Base-by-base conservation (phyloP, 2,113 vertebrate species). In the Leuciscus idus region DNA sequence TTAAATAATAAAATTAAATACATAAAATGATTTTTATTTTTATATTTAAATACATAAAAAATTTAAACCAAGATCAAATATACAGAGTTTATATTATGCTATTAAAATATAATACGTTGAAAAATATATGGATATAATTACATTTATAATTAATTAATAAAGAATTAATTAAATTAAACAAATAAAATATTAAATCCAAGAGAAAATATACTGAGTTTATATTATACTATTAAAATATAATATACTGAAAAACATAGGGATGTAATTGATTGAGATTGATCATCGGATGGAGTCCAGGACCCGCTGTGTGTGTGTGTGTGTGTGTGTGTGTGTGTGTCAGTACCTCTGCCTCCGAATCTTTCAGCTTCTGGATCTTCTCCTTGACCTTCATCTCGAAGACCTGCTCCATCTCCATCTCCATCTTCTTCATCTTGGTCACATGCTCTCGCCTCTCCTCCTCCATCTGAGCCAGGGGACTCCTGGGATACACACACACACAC, bases 321-420 rank as follows among this genome's bases (percentile, higher is more conserved):
- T 36, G 33, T 5, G 33, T 36, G 33, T 36, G 64, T 19, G 28
- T 4, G 4, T 2, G 52, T 39, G 66, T 19, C 3, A 55, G 59
- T 96, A 99, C 98, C 97, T 99, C 98, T 84, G 97, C 97, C 95
- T 99, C 98, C 26, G 98, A 99, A 93, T 99, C 98, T 93, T 96
- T 99, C 92, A 99, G 95, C 88, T 99, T 99, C 92, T 99, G 98
- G 92, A 99, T 96, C 91, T 99, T 99, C 90, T 99, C 98, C 94
- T 99, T 99, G 91, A 99, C 98, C 94, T 99, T 99, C 98, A 99
- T 99, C 91, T 99, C 98, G 90, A 99, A 99, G 89, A 99, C 98
- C 91, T 99, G 98, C 66, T 99, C 98, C 98, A 99, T 99, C 90
- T 99, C 98, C 97, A 98, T 98, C 91, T 99, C 98, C 98, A 99